A percentile compares a stretch with the other conserved stretches of the same genome.
These are phyloP conservation scores for Griposia aprilina DNA, from an alignment of 2,888 invertebrate genomes.

Conservation along the genomic window DNA sequence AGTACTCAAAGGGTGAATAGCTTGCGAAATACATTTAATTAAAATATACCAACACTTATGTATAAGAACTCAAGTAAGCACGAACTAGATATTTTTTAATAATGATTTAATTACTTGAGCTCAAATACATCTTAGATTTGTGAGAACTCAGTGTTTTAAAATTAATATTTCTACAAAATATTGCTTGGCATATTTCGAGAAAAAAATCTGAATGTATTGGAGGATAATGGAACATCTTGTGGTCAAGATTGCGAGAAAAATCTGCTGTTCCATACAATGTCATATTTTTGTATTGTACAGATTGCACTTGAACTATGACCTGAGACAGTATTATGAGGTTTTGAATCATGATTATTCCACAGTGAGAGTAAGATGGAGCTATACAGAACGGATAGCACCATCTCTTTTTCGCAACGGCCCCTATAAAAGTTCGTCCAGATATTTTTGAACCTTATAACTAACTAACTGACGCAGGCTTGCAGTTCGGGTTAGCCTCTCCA, in stretches of 20 bases:
- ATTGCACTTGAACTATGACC: not conserved
- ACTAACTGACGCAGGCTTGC: not conserved
- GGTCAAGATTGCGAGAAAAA: too few species aligned
- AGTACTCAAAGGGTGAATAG: slow-evolving; percentile 31
- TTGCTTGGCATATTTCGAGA: slow-evolving; percentile 44
- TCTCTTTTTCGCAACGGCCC: not conserved
- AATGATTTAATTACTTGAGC: slow-evolving; percentile 23
- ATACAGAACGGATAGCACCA: not conserved
- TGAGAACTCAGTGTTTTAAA: slow-evolving; percentile 37
- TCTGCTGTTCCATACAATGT: not conserved
- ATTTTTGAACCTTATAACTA: not conserved
- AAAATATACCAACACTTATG: slow-evolving; percentile 7
- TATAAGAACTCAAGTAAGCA: slow-evolving; percentile 43
- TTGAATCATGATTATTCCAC: not conserved
- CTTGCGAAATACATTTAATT: slow-evolving; percentile 29
- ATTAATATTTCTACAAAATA: slow-evolving; percentile 1
- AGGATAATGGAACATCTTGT: not conserved
- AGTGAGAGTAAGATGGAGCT: not conserved
- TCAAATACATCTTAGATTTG: slow-evolving; percentile 37
- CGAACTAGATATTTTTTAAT: not conserved
- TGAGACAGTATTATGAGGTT: not conserved
- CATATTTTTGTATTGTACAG: not conserved
- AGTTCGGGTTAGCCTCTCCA: not conserved
- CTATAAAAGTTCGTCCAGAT: not conserved
- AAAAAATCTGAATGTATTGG: not conserved